Conservation (phyloP, 2,797 vertebrate species). For the Anabas testudineus region DNA sequence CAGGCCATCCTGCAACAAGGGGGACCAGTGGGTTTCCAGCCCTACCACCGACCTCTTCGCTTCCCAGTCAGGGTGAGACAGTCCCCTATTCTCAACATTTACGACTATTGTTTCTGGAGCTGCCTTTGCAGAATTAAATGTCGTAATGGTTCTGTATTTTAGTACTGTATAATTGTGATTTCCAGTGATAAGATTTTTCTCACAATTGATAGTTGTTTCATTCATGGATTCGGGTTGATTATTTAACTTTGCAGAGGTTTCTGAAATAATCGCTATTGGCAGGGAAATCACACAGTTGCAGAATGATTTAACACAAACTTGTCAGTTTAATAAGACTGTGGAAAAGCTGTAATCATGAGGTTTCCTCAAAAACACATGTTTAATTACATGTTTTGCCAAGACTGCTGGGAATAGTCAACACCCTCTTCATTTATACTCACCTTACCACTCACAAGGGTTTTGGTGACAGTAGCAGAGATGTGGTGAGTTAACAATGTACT, state of each 20-base stretch:
- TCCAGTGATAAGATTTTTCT: background rate
- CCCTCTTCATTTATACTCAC: slow-evolving; percentile 15
- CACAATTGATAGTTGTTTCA: background rate
- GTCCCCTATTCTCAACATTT: background rate
- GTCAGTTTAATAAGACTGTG: background rate
- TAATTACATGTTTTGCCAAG: background rate
- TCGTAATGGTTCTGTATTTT: background rate
- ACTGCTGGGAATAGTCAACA: background rate
- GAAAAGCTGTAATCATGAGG: background rate
- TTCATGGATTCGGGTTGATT: background rate
- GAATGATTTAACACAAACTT: background rate
- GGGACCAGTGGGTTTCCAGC: slow-evolving; percentile 97
- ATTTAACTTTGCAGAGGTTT: background rate
- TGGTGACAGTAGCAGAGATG: background rate
- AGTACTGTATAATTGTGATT: background rate
- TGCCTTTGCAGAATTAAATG: background rate
- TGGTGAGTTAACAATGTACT: background rate
- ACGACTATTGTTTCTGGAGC: background rate
- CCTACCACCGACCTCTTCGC: slow-evolving; percentile 94
- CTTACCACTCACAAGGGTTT: background rate
- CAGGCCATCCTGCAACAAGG: slow-evolving; percentile 99
- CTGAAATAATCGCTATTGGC: background rate
- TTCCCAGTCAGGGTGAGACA: slow-evolving; percentile 94
- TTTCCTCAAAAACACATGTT: background rate
- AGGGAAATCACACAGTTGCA: background rate